Evolutionary conservation across 1,140 invertebrate genomes (phyloP).

Genomic region (Scaptodrosophila lebanonensis): DNA sequence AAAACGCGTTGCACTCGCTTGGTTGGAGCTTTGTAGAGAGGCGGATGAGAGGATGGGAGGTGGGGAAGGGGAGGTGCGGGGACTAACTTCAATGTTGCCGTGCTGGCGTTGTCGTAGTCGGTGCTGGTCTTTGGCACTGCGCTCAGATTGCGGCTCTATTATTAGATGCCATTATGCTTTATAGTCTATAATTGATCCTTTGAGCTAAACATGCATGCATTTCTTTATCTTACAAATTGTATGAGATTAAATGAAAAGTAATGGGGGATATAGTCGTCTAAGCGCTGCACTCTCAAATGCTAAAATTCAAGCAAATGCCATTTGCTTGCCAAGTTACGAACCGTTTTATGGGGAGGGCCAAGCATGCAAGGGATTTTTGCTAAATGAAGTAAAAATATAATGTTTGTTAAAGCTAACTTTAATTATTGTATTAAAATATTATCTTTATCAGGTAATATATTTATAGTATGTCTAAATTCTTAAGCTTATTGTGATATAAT

Average conservation of each 20-base stretch:
- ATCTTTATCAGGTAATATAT: too few relatives aligned
- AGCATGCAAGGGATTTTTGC: too few relatives aligned
- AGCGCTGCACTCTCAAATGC: constrained; percentile 6
- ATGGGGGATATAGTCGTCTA: constrained; percentile 36
- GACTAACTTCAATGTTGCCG: too few relatives aligned
- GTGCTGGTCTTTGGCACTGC: constrained; percentile 27
- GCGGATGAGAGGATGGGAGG: too few relatives aligned
- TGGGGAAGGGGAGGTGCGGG: background rate
- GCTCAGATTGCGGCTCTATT: constrained; percentile 68
- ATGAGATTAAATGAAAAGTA: constrained; percentile 72
- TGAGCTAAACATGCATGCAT: constrained; percentile 60
- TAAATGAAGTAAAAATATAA: too few relatives aligned
- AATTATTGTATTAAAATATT: too few relatives aligned
- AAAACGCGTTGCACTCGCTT: constrained; percentile 7
- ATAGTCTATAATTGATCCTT: constrained; percentile 76
- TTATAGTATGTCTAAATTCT: too few relatives aligned
- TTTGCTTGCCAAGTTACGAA: too few relatives aligned
- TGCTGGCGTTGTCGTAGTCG: background rate
- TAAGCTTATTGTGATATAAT: constrained; percentile 4
- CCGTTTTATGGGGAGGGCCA: too few relatives aligned
- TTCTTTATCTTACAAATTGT: constrained; percentile 72
- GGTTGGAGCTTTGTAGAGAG: too few relatives aligned
- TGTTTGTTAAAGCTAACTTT: too few relatives aligned
- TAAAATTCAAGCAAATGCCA: too few relatives aligned
- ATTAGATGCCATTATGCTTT: constrained; percentile 76